These are phyloP conservation scores for Caenorhabditis sp. DNA, from an alignment of 2,888 invertebrate genomes.

Conservation along the genomic window DNA sequence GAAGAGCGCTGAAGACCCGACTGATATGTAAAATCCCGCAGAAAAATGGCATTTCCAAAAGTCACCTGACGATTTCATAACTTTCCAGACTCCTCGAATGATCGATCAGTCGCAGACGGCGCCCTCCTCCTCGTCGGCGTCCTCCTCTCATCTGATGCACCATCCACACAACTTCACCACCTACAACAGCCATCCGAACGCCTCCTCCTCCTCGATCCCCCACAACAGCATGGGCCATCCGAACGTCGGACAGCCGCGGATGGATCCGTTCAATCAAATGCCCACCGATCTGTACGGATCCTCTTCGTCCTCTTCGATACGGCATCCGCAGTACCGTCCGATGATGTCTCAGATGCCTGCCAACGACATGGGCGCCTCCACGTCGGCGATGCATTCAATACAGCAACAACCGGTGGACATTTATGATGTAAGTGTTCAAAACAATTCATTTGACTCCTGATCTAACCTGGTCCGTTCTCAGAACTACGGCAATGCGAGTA, in stretches of 20 bases:
- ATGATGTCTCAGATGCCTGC: neutral
- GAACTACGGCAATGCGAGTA: conserved; percentile 35
- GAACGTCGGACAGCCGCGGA: conserved; percentile 11
- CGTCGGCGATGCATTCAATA: conserved; percentile 22
- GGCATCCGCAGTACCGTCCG: conserved; percentile 13
- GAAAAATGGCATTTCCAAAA: neutral
- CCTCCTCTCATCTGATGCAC: conserved; percentile 21
- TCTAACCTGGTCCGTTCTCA: neutral
- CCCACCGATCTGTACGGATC: conserved; percentile 35
- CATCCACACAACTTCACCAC: conserved; percentile 36
- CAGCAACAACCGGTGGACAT: conserved; percentile 12
- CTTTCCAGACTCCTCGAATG: conserved; percentile 37
- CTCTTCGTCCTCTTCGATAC: conserved; percentile 15
- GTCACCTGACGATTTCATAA: neutral
- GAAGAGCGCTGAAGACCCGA: too few relatives aligned
- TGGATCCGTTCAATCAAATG: conserved; percentile 38
- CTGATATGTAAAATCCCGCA: too few relatives aligned
- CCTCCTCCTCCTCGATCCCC: neutral
- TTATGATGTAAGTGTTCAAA: conserved; percentile 31
- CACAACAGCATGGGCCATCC: conserved; percentile 27
- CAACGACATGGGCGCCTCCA: conserved; percentile 28
- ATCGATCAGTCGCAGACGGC: conserved; percentile 34
- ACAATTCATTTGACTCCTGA: neutral
- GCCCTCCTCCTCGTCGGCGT: neutral
- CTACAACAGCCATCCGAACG: conserved; percentile 24